Evolutionary conservation across 2,888 invertebrate genomes (phyloP).

Genomic region (Eucriotettix oculatus): DNA sequence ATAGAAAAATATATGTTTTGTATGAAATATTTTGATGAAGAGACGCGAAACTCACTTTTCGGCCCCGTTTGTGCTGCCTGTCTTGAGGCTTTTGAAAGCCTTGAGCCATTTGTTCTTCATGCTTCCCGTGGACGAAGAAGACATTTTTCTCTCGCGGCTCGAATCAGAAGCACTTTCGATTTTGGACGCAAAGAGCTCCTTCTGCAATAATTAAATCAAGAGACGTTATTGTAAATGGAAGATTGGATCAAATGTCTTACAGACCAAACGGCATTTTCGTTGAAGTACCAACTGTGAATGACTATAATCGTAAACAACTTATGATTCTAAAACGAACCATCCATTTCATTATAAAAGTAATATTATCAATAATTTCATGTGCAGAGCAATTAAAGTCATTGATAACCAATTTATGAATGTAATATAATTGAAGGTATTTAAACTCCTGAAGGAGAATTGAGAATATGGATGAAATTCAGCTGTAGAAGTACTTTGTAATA

Average conservation of each 20-base stretch:
- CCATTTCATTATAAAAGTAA: no score
- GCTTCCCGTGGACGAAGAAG: conserved; percentile 67
- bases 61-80: conserved; percentile 19
- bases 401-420: no score
- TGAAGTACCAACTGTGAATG: no score
- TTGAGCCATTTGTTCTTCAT: conserved; percentile 97
- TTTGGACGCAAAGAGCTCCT: conserved; percentile 68
- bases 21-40: not conserved
- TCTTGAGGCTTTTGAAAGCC: conserved; percentile 87
- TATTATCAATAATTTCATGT: no score
- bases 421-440: no score
- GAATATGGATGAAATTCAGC: no score
- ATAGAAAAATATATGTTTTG: not conserved
- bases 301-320: no score
- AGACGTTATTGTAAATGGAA: conserved; percentile 7
- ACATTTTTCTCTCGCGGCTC: conserved; percentile 66
- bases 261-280: no score
- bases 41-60: not conserved
- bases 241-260: not conserved
- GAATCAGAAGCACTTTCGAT: conserved; percentile 43
- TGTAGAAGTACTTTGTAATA: no score
- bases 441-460: no score
- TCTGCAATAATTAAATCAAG: conserved; percentile 37
- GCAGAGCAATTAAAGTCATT: no score
- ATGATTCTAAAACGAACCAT: no score